phyloP scores from a whole-genome alignment of 2,888 invertebrate genomes.

The Xanthorhoe spadicearia region DNA sequence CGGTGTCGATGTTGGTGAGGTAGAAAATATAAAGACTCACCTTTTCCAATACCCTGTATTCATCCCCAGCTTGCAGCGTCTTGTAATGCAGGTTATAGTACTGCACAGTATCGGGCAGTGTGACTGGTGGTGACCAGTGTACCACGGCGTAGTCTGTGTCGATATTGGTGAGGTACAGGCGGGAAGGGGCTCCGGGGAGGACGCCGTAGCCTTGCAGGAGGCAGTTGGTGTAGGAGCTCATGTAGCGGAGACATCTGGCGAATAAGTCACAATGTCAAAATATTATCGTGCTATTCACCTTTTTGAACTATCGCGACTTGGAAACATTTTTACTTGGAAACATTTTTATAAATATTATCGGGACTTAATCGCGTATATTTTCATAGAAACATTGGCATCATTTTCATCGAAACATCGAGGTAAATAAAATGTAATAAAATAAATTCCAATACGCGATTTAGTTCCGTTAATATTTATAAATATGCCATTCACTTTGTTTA shows the following conservation, averaged over 20 bases:
- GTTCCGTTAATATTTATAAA: too few relatives aligned
- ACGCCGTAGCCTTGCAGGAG: slow-evolving; percentile 94
- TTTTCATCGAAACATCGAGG: too few relatives aligned
- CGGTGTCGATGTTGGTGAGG: slow-evolving; percentile 89
- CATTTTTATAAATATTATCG: too few relatives aligned
- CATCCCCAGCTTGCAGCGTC: slow-evolving; percentile 80
- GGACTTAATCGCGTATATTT: too few relatives aligned
- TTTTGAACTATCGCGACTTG: too few relatives aligned
- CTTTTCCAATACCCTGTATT: slow-evolving; percentile 84
- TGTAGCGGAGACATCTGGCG: slow-evolving; percentile 89
- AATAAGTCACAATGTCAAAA: not conserved
- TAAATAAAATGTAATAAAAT: too few relatives aligned
- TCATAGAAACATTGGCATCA: too few relatives aligned
- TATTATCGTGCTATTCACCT: too few relatives aligned
- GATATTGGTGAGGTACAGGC: slow-evolving; percentile 89
- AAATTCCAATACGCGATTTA: too few relatives aligned
- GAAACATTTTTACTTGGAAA: too few relatives aligned
- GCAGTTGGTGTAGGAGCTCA: slow-evolving; percentile 92
- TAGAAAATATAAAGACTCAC: too few relatives aligned
- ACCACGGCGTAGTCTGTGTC: slow-evolving; percentile 91
- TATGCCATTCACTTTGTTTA: too few relatives aligned
- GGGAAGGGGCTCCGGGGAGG: slow-evolving; percentile 89
- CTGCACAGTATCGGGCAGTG: slow-evolving; percentile 89
- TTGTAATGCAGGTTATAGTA: slow-evolving; percentile 87
- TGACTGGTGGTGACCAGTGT: slow-evolving; percentile 90